These are phyloP conservation scores for Stegodyphus mimosarum DNA, from an alignment of 1,140 invertebrate species.

Conservation along the genomic window DNA sequence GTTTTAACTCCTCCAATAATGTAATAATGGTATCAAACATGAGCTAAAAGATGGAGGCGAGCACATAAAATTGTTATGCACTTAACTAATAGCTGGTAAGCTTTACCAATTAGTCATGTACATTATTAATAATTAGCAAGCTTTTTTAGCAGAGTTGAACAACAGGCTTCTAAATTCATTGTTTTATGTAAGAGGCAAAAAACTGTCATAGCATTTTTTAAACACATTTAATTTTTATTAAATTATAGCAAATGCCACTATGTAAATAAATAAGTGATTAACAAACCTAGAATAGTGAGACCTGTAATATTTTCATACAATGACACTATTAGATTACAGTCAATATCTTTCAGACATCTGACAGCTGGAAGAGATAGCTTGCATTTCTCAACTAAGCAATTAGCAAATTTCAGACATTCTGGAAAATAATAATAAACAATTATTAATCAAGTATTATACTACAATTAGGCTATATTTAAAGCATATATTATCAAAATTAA, in stretches of 20 bases:
- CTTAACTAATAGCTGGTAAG: no score
- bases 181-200: background rate
- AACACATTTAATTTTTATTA: background rate
- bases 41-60: no score
- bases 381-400: constrained; percentile 1
- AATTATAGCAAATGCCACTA: background rate
- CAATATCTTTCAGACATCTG: constrained; percentile 11
- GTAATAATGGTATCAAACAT: no score
- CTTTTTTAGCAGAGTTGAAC: background rate
- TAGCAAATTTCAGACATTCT: constrained; percentile 21
- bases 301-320: constrained; percentile 39
- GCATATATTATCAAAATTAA: no score
- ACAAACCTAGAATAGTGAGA: constrained; percentile 16
- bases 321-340: constrained; percentile 23
- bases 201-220: background rate
- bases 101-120: background rate
- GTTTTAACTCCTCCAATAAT: no score
- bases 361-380: background rate
- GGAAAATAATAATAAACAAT: constrained; percentile 11
- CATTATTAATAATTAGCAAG: background rate
- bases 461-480: no score
- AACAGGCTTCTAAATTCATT: background rate
- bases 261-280: background rate
- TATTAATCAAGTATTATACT: background rate
- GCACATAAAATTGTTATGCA: no score